Conservation (phyloP, 2,797 vertebrate genomes). For the Muraenolepis orangiensis region DNA sequence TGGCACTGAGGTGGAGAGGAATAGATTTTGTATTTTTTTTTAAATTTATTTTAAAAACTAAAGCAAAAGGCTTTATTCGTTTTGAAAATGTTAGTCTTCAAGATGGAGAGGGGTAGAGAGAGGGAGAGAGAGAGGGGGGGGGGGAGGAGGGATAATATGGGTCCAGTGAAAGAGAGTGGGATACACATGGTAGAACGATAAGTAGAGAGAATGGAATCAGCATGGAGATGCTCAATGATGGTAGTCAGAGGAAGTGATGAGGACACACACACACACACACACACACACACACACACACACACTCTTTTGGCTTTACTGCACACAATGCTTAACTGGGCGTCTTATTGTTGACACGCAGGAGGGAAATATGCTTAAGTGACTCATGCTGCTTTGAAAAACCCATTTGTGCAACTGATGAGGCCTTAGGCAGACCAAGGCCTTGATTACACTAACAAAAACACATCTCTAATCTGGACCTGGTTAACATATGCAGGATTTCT, state of each 20-base stretch:
- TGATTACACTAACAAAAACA: background rate
- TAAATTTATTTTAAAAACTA: conserved; percentile 14
- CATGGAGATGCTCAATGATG: conserved; percentile 25
- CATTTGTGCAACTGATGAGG: background rate
- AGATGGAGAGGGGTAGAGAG: conserved; percentile 17
- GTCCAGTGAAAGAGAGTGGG: background rate
- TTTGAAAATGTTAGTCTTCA: conserved; percentile 21
- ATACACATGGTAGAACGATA: background rate
- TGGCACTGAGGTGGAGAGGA: background rate
- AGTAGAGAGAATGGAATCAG: conserved; percentile 13
- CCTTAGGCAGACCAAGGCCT: background rate
- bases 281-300: background rate
- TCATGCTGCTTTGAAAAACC: background rate
- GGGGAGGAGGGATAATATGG: too few species aligned
- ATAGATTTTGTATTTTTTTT: background rate
- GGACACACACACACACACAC: background rate
- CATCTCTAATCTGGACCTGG: background rate
- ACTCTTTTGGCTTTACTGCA: conserved; percentile 10
- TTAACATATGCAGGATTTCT: background rate
- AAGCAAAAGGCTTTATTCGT: conserved; percentile 9
- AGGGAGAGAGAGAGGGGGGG: too few species aligned
- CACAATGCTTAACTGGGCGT: conserved; percentile 28
- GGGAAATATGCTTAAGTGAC: conserved; percentile 11
- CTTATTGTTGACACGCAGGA: conserved; percentile 28
- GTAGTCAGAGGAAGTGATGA: conserved; percentile 25